Evolutionary conservation across 2,113 vertebrate genomes (phyloP).

Genomic region (Eidolon helvum): DNA sequence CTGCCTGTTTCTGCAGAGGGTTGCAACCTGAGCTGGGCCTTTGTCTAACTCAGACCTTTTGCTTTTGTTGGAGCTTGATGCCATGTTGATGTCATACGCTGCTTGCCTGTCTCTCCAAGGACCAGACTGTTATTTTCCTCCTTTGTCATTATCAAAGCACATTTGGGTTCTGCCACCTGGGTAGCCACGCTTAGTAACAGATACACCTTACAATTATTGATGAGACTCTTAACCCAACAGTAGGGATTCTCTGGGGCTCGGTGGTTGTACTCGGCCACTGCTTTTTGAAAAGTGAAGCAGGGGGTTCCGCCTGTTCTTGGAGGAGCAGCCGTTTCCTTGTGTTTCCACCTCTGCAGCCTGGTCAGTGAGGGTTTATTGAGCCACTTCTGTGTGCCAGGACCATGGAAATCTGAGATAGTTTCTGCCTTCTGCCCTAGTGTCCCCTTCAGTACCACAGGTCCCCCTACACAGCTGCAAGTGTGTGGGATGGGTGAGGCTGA

Average conservation of each 20-base stretch:
- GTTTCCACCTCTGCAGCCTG: background rate
- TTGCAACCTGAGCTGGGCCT: conserved; percentile 26
- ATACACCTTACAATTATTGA: conserved; percentile 22
- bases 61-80: conserved; percentile 22
- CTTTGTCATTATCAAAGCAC: conserved; percentile 62
- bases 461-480: background rate
- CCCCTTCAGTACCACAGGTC: background rate
- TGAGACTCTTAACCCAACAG: background rate
- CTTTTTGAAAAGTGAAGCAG: background rate
- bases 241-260: background rate
- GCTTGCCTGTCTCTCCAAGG: conserved; percentile 38
- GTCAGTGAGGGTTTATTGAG: background rate
- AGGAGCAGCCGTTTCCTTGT: background rate
- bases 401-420: background rate
- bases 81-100: background rate
- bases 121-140: conserved; percentile 46
- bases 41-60: conserved; percentile 30
- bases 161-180: conserved; percentile 45
- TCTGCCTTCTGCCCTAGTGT: background rate
- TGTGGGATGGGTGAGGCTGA: background rate
- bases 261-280: background rate
- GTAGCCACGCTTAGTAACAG: conserved; percentile 53
- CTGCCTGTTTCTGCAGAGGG: conserved; percentile 11
- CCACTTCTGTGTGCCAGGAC: background rate
- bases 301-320: background rate